phyloP scores from a whole-genome alignment of 2,113 vertebrate species.

The Corythoichthys haematopterus region DNA sequence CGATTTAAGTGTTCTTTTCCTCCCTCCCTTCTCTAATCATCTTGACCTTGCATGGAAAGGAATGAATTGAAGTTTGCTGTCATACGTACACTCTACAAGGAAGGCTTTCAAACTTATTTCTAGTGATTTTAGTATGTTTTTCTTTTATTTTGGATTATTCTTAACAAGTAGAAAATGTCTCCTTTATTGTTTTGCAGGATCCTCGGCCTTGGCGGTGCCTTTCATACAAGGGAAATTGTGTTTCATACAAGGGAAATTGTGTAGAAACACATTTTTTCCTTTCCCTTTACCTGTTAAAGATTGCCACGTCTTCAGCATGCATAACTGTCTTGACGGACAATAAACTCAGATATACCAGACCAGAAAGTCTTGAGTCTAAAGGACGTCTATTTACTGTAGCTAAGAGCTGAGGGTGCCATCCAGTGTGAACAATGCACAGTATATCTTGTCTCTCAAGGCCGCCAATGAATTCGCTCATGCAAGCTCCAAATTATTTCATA shows the following conservation, averaged over 20 bases:
- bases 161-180: conserved; percentile 6
- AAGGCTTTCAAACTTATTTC: background rate
- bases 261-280: conserved; percentile 52
- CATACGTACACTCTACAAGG: background rate
- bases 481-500: background rate
- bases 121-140: background rate
- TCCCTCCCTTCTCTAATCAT: conserved; percentile 33
- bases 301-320: conserved; percentile 38
- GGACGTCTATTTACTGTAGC: conserved; percentile 16
- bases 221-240: too few species aligned
- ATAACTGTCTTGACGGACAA: conserved; percentile 39
- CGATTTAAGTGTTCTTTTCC: conserved; percentile 42
- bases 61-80: conserved; percentile 28
- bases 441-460: conserved; percentile 13
- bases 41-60: conserved; percentile 34
- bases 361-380: conserved; percentile 25
- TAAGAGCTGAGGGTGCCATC: conserved; percentile 14
- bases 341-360: conserved; percentile 29
- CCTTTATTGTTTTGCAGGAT: background rate
- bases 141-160: background rate
- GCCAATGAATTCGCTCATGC: background rate
- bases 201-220: conserved; percentile 28
- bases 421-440: background rate
- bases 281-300: conserved; percentile 41
- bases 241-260: conserved; percentile 60